Evolutionary conservation across 1,140 invertebrate species (phyloP).

Genomic region (Halesus radiatus): DNA sequence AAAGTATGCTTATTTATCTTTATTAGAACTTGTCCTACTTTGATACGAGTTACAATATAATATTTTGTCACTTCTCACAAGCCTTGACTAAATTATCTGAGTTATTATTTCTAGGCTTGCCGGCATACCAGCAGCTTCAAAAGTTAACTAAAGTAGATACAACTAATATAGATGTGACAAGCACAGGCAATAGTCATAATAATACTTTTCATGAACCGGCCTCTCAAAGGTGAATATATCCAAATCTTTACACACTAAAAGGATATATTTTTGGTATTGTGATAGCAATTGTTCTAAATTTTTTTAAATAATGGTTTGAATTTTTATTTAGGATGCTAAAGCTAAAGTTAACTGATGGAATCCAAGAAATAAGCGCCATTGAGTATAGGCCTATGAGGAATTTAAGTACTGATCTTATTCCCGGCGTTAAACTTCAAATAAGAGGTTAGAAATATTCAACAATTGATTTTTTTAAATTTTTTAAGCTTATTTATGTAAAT

Average conservation of each 20-base stretch:
- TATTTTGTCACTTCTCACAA: too few species aligned
- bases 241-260: not conserved
- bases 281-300: too few species aligned
- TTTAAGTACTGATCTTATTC: constrained; percentile 74
- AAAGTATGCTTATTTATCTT: constrained; percentile 16
- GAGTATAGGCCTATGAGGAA: constrained; percentile 79
- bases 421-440: constrained; percentile 76
- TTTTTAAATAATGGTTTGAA: not conserved
- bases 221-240: constrained; percentile 60
- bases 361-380: constrained; percentile 78
- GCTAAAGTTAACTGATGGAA: constrained; percentile 83
- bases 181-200: constrained; percentile 59
- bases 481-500: too few species aligned
- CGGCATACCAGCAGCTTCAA: constrained; percentile 67
- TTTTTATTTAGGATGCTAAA: constrained; percentile 75
- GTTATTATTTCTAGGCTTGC: constrained; percentile 60
- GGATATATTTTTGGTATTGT: too few species aligned
- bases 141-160: constrained; percentile 66
- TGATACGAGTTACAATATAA: too few species aligned
- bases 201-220: constrained; percentile 60
- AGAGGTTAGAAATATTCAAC: constrained; percentile 60
- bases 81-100: too few species aligned
- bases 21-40: too few species aligned
- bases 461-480: constrained; percentile 1
- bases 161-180: constrained; percentile 66